phyloP scores from a whole-genome alignment of 1,140 invertebrate genomes.

The Geopemphigus sp. region DNA sequence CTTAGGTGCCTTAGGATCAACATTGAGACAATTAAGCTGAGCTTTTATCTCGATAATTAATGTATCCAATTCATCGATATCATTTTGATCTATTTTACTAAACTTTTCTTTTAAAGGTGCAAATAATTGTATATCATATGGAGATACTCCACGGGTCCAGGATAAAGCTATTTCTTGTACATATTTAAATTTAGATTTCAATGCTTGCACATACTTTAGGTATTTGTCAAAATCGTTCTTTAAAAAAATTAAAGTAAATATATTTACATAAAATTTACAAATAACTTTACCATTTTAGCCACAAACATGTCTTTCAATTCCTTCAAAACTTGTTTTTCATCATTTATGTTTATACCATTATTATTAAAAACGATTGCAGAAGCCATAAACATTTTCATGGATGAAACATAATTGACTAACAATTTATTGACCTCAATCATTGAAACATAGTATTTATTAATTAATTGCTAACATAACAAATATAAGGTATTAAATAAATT shows the following conservation, averaged over 20 bases:
- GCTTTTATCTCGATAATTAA: slow-evolving; percentile 31
- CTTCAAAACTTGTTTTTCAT: not conserved
- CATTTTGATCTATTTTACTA: not conserved
- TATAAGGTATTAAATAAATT: not conserved
- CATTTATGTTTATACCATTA: not conserved
- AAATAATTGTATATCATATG: slow-evolving; percentile 28
- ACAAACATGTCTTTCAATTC: not conserved
- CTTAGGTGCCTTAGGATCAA: slow-evolving; percentile 34
- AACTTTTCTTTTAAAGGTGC: not conserved
- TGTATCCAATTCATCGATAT: slow-evolving; percentile 12
- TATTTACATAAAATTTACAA: not conserved
- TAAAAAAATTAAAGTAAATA: not conserved
- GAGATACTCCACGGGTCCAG: slow-evolving; percentile 1
- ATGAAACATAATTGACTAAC: not conserved
- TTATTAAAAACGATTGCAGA: not conserved
- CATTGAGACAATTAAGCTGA: slow-evolving; percentile 3
- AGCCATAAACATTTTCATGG: not conserved
- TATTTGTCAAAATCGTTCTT: not conserved
- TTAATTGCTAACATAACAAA: slow-evolving; percentile 6
- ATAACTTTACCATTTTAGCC: not conserved
- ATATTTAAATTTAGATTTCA: slow-evolving; percentile 1
- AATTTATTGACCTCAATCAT: not conserved
- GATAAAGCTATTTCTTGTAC: not conserved
- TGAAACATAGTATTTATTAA: slow-evolving; percentile 6
- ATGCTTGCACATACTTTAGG: not conserved